Conservation (phyloP, 2,113 vertebrate genomes). For the Lamprotornis superbus region DNA sequence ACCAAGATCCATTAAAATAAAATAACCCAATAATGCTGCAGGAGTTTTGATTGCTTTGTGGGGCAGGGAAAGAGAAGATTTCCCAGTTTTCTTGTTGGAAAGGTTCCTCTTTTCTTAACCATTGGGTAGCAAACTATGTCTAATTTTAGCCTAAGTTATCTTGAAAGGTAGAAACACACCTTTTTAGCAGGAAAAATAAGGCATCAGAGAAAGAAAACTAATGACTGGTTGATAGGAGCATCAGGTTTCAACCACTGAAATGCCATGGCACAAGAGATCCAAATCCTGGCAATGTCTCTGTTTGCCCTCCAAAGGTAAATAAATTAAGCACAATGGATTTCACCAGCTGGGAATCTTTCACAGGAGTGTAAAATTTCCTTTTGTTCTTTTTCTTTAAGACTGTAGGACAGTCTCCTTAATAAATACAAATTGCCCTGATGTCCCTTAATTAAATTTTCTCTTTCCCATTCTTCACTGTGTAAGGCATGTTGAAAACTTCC, state of each 20-base stretch:
- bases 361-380: neutral
- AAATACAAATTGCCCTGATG: neutral
- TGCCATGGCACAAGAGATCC: neutral
- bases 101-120: neutral
- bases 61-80: neutral
- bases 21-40: neutral
- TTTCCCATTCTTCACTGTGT: neutral
- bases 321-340: neutral
- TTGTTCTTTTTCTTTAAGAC: neutral
- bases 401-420: neutral
- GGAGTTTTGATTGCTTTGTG: neutral
- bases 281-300: neutral
- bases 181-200: neutral
- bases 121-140: neutral
- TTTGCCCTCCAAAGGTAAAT: conserved; percentile 13
- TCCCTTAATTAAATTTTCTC: neutral
- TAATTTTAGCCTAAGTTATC: neutral
- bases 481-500: neutral
- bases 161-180: neutral
- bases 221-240: neutral
- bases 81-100: neutral
- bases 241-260: conserved; percentile 14
- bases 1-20: neutral
- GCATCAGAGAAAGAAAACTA: neutral
- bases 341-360: neutral